Conservation (phyloP, 2,888 invertebrate genomes). For the Myopa tessellatipennis region DNA sequence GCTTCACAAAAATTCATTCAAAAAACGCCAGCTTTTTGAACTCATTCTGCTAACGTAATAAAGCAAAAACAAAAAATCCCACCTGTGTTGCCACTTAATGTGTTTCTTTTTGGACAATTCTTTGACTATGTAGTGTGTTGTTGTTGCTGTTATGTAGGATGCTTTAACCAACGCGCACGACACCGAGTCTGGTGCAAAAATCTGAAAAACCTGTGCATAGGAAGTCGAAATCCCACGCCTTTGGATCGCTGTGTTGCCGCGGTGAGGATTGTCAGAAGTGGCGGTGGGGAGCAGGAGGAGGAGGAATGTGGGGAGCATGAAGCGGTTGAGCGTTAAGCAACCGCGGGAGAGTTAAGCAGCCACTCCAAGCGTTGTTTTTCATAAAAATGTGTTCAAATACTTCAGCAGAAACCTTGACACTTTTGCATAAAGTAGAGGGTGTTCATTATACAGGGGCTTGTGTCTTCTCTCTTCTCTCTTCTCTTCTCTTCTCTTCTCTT, state of each 20-base stretch:
- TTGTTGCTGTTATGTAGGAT: neutral
- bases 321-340: neutral
- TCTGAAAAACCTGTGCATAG: slow-evolving; percentile 25
- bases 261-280: too few relatives aligned
- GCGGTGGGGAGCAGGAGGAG: neutral
- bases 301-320: neutral
- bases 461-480: too few relatives aligned
- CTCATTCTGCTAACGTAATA: slow-evolving; percentile 5
- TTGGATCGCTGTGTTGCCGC: neutral
- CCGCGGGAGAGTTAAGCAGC: neutral
- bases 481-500: too few relatives aligned
- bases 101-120: neutral
- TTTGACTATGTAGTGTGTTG: neutral
- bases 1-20: slow-evolving; percentile 17
- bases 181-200: slow-evolving; percentile 21
- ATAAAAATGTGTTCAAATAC: neutral
- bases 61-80: neutral
- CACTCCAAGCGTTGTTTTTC: neutral
- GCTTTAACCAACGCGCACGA: slow-evolving; percentile 1
- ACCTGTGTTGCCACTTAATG: slow-evolving; percentile 6
- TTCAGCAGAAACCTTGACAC: slow-evolving; percentile 1
- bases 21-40: neutral
- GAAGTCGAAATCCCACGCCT: slow-evolving; percentile 21
- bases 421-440: neutral
- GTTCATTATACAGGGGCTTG: too few relatives aligned